These are phyloP conservation scores for Pantherophis vulpinus DNA, from an alignment of 2,797 vertebrate species.

Conservation along the genomic window DNA sequence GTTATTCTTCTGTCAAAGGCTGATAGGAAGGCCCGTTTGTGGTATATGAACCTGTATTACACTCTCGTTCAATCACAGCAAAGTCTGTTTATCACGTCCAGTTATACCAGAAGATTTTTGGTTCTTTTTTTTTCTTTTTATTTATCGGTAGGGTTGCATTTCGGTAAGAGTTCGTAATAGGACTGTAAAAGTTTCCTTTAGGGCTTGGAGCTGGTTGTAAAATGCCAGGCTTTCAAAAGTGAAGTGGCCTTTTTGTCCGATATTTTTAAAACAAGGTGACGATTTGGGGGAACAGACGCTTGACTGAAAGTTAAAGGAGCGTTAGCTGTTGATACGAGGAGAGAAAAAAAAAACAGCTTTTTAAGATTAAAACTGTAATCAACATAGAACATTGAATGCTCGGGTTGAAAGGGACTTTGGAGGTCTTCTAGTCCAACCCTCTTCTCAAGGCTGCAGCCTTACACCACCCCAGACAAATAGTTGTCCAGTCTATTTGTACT, in stretches of 20 bases:
- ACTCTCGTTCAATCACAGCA: neutral
- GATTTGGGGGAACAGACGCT: neutral
- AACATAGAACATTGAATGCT: neutral
- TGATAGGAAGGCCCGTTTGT: neutral
- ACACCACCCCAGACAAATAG: neutral
- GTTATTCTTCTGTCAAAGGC: neutral
- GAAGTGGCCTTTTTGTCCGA: slow-evolving; percentile 39
- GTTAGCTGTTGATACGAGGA: neutral
- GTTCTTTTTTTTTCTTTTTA: neutral
- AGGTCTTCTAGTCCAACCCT: neutral
- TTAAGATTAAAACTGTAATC: neutral
- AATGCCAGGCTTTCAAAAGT: slow-evolving; percentile 12
- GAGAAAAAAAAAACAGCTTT: neutral
- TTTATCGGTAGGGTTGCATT: slow-evolving; percentile 42
- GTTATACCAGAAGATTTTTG: neutral
- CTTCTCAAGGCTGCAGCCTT: neutral
- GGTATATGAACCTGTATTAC: neutral
- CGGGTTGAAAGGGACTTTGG: neutral
- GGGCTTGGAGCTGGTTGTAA: slow-evolving; percentile 44
- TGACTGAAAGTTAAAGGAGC: neutral
- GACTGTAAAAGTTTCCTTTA: slow-evolving; percentile 54
- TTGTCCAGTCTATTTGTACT: accelerated
- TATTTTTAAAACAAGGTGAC: neutral
- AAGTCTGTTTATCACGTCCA: slow-evolving; percentile 44
- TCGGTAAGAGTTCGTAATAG: slow-evolving; percentile 55